Evolutionary conservation across 2,888 invertebrate genomes (phyloP).

Genomic region (Aelia acuminata): DNA sequence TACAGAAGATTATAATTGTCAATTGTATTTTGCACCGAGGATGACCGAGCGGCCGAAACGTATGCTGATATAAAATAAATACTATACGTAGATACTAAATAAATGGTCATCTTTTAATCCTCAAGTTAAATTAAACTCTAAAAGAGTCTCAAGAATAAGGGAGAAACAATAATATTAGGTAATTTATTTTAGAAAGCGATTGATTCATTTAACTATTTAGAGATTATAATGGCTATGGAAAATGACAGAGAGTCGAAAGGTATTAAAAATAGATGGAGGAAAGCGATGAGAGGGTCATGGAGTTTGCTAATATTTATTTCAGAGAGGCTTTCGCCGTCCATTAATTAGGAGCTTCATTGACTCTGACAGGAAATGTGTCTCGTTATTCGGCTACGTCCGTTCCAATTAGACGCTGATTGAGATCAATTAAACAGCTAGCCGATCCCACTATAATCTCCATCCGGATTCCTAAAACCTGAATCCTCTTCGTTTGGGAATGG

Average conservation of each 20-base stretch:
- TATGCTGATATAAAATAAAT: no score
- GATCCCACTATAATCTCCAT: neutral
- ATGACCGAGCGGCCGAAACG: no score
- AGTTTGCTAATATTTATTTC: neutral
- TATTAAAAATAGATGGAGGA: neutral
- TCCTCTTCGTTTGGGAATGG: neutral
- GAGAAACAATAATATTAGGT: no score
- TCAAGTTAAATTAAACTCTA: no score
- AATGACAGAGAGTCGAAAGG: neutral
- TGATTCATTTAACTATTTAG: neutral
- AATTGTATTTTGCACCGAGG: no score
- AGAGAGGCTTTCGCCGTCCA: slow-evolving; percentile 5
- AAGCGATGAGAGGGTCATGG: neutral
- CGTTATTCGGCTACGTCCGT: neutral
- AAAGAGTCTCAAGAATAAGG: no score
- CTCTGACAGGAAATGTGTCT: slow-evolving; percentile 18
- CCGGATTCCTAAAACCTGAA: neutral
- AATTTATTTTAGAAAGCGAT: no score
- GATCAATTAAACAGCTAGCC: neutral
- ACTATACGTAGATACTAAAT: no score
- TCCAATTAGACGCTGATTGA: slow-evolving; percentile 34
- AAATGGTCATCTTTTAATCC: no score
- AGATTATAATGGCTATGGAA: neutral
- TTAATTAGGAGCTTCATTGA: slow-evolving; percentile 8
- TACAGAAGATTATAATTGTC: no score